A percentile compares a stretch with the other conserved stretches of the same genome.
phyloP scores from a whole-genome alignment of 64 coral and sea anemone species.

The Pocillopora verrucosa region DNA sequence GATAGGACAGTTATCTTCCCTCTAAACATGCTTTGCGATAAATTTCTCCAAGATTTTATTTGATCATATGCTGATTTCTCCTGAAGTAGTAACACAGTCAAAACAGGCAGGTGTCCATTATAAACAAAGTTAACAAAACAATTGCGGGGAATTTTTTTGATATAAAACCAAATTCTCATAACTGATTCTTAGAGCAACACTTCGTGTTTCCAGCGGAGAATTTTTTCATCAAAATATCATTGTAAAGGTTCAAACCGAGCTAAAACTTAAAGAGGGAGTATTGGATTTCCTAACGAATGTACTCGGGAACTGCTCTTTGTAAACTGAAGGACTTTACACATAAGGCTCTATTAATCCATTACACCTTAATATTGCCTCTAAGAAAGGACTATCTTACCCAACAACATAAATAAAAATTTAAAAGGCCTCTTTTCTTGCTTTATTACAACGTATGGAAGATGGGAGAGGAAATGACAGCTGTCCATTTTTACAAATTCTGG shows the following conservation, averaged over 20 bases:
- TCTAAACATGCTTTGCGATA: too few species aligned
- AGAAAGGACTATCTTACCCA: not conserved
- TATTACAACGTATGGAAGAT: not conserved
- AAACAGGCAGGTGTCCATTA: not conserved
- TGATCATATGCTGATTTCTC: not conserved
- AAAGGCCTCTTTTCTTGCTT: not conserved
- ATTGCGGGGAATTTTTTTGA: not conserved
- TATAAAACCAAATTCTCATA: not conserved
- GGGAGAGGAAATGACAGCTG: not conserved
- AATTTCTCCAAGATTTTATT: too few species aligned
- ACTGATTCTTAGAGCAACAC: not conserved
- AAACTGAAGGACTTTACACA: too few species aligned
- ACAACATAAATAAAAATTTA: not conserved
- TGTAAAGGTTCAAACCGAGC: too few species aligned
- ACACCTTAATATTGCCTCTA: not conserved
- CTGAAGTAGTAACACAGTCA: not conserved
- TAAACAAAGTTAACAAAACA: not conserved
- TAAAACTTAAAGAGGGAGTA: too few species aligned
- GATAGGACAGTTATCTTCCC: too few species aligned
- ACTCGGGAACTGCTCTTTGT: not conserved
- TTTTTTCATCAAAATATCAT: too few species aligned
- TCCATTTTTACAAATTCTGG: not conserved
- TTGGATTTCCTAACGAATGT: not conserved
- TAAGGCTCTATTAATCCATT: not conserved
- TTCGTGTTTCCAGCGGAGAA: not conserved